Base-by-base conservation (phyloP, 1,140 invertebrate genomes). In the Trachymyrmex septentrionalis region DNA sequence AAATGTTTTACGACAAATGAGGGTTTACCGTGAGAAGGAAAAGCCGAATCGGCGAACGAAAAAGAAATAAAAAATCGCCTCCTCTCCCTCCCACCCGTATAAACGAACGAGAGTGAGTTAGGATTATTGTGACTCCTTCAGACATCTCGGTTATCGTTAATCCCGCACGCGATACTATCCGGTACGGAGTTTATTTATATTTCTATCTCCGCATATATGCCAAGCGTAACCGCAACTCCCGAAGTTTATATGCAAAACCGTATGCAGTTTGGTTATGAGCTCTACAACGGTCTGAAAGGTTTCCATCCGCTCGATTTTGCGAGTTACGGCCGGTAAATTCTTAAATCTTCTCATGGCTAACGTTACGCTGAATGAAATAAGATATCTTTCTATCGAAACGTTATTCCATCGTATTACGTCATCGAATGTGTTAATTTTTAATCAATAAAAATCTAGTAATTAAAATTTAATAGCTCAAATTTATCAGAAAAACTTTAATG, bases 1-100 rank as follows among this genome's bases (percentile, higher is more conserved):
- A 84, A 87, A 88, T 87, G 81, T 89, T 92, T 91, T 90, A 91
- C 59, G 90, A 88, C 81, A 69, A 91, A 90, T 71, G 66, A 77
- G 81, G 86, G 73, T 90, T 91, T 91, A 90, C 85, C 64, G 84
- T 48, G 64, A 71, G 7, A 76, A 84, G 82, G 53, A 57, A 86
- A 69, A 80, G 53, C n/a, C n/a, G 64, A 86, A 61, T 44, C 24
- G 44, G 71, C 59, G 27, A 38, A 63, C 5, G 67, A 63, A 27
- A 24, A 14, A 38, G 53, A 75, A 27, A 76, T 24, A 76, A 59
- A 71, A 76, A 75, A 53, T 85, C 59, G 53, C 44, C 34, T 3
- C 27, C 48, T 50, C 48, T 16, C 48, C 14, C 14, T 16, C 48
- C 14, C 48, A 4, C 14, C 48, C 53, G 16, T 69, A 63, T 75